Base-by-base conservation (phyloP, 1,140 invertebrate genomes). In the Belonocnema kinseyi region DNA sequence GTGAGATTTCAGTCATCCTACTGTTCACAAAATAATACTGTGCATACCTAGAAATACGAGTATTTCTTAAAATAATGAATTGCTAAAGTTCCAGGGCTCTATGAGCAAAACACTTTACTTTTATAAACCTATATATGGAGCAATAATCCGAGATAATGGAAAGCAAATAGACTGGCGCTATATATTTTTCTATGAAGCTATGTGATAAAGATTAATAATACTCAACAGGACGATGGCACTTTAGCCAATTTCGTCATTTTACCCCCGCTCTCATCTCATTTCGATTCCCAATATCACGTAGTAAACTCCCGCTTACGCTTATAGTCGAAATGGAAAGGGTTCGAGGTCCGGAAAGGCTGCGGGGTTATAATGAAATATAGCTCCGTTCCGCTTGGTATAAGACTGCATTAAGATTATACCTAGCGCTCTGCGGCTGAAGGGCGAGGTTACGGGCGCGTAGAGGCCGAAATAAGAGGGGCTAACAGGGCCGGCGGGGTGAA, bases 381-480 rank as follows among this genome's bases (percentile, higher is more conserved):
- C 85, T 86, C 78, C 86, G 89, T 91, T 91, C 86, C 90, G 90
- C 88, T 86, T 88, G 83, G 88, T 87, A 89, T 90, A 91, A 91
- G 90, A 91, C 90, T 91, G 90, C 90, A 91, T 91, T 91, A 91
- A 91, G 90, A 91, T 91, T 91, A 91, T 90, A 91, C 89, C 84
- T 88, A 87, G 87, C 87, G 88, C 76, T 75, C 77, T 80, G 80
- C 76, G 80, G 80, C 80, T 80, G 80, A 78, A 79, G 80, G 80
- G 82, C 81, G 82, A 81, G 80, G 82, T 81, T 81, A 83, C 80
- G 82, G 74, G 82, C 77, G 82, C 80, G 80, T 80, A 81, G 81
- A 83, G 85, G 86, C 87, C 91, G 90, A 91, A 91, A 91, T 89
- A 89, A 91, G 91, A 91, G 90, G 91, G 91, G 87, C 88, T 88